Base-by-base conservation (phyloP, 2,113 vertebrate genomes). In the Dromas ardeola region DNA sequence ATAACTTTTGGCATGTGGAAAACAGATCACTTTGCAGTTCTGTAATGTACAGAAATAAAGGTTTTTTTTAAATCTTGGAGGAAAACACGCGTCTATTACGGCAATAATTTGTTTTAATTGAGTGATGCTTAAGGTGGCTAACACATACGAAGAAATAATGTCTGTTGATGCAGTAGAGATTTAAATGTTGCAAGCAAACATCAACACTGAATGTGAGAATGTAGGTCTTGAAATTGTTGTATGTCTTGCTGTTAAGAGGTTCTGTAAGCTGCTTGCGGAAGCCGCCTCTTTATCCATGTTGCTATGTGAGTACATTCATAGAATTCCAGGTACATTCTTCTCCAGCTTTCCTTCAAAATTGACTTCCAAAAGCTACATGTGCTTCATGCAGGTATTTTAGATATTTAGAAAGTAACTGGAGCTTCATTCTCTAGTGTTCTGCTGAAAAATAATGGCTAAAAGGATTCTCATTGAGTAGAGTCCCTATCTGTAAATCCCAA, bases 321-420 rank as follows among this genome's bases (percentile, higher is more conserved):
- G 73, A 49, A 96, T 97, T 97, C 96, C 94, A 92, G 94, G 86
- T 95, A 20, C 83, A 81, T 96, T 97, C 83, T 92, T 86, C 52
- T 74, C 81, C 82, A 63, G 88, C 90, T 90, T 93, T 52, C 59
- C 55, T 79, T 81, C 34, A 9, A 8, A 70, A 55, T 0, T 52
- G 32, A 16, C 74, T 90, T 43, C 8, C 52, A 25, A 40, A 78
- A 90, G 79, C 93, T 86, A 13, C 81, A 10, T 17, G 80, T 86
- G 88, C 76, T 86, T 22, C 50, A 0, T 8, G 55, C 86, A 79
- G 82, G 49, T 74, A 78, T 93, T 74, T 81, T 27, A 81, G 90
- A 63, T 81, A 71, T 74, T 93, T 36, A 6, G 34, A 32, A 56
- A 50, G 47, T 10, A 13, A 34, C 11, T 77, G 9, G 71, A 74